Base-by-base conservation (phyloP, 92 coral and sea anemone species). In the Meandrina meandrites region DNA sequence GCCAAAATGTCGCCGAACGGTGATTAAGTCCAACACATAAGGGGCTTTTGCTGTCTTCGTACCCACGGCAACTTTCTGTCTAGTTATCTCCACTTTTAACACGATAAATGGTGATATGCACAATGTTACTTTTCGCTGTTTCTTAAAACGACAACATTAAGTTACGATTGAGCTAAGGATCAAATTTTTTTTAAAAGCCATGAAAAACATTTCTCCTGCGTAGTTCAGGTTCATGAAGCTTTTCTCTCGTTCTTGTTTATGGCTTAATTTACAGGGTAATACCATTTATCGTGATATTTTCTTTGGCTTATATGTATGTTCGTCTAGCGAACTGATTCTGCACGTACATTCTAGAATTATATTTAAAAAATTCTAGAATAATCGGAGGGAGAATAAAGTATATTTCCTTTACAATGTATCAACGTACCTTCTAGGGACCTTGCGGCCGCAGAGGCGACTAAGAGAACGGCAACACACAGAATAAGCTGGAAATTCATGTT, bases 361-460 rank as follows among this genome's bases (percentile, higher is more conserved):
- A 51, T 6, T 51, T 51, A 51, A 51, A 14, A 51, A 51, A 14
- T 8, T 5, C 13, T 12, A 8, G 10, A 51, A 8, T 14, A 51
- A 5, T 51, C 57, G 10, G 16, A 15, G 21, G 60, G 22, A 54
- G 22, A 54, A 54, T 54, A 15, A 54, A 54, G 14, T 7, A 48
- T 48, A 48, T 4, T 48, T 48, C 8, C 4, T 12, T 8, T 48
- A 8, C 14, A 13, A 48, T 48, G 14, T 48, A 12, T 17, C 0
- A 76, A 21, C 83, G 66, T 66, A 85, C 88, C 82, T 30, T 85
- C 82, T 66, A 92, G 68, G 14, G 94, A 86, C 81, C 82, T 87
- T 57, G 92, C 83, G 84, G 92, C 91, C 81, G 86, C 92, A 67
- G 74, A 78, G 21, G 88, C 94, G 57, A 90, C 83, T 76, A 91